Conservation (phyloP, 1,140 invertebrate genomes). For the Telenomus remus region DNA sequence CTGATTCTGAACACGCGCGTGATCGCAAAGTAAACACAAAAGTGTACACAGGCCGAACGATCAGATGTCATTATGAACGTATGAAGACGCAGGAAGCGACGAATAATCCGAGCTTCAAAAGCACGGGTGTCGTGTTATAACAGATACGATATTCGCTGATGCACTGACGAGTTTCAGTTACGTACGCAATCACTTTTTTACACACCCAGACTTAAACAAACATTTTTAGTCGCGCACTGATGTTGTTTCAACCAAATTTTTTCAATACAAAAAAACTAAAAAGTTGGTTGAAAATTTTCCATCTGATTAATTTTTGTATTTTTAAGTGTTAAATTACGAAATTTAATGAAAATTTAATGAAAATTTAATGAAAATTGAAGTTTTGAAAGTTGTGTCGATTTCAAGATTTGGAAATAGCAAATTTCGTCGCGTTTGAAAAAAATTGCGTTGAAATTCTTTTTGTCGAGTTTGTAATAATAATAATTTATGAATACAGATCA, state of each 20-base stretch:
- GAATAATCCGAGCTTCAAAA: conserved; percentile 52
- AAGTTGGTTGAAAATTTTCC: too few species aligned
- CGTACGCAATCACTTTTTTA: conserved; percentile 42
- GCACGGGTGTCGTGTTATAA: conserved; percentile 51
- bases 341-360: too few species aligned
- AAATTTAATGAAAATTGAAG: too few species aligned
- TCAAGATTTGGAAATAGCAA: too few species aligned
- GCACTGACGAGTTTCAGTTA: conserved; percentile 44
- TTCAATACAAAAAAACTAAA: neutral
- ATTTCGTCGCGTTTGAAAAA: too few species aligned
- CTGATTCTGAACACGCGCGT: conserved; percentile 22
- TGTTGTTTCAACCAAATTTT: conserved; percentile 29
- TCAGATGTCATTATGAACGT: conserved; percentile 43
- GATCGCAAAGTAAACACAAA: conserved; percentile 46
- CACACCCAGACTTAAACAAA: conserved; percentile 30
- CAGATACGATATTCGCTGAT: conserved; percentile 55
- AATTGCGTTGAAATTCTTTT: neutral
- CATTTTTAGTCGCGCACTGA: conserved; percentile 45
- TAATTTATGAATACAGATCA: conserved; percentile 45
- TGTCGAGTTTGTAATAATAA: neutral
- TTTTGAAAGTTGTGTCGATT: conserved; percentile 1
- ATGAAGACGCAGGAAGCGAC: conserved; percentile 52
- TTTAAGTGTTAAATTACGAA: neutral
- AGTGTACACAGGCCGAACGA: conserved; percentile 44
- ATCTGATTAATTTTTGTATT: conserved; percentile 4